Conservation (phyloP, 2,797 vertebrate species). For the Oreochromis mossambicus region DNA sequence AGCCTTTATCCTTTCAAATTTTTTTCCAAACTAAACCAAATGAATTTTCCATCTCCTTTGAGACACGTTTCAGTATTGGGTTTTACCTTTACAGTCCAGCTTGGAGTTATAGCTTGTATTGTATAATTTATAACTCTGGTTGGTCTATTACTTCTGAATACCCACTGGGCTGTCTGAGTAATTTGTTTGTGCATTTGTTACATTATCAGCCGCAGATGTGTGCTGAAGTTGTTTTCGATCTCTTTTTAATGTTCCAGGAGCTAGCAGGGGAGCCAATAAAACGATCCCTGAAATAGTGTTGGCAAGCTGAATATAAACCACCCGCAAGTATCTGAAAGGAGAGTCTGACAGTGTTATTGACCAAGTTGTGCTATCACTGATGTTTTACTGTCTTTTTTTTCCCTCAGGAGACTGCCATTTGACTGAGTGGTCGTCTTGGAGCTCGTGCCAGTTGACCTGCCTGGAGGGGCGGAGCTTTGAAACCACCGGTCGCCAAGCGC, state of each 20-base stretch:
- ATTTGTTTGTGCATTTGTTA: conserved; percentile 56
- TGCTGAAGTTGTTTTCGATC: conserved; percentile 38
- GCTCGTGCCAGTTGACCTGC: conserved; percentile 91
- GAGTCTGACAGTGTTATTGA: conserved; percentile 1
- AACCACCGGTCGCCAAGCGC: conserved; percentile 82
- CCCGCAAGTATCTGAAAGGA: background rate
- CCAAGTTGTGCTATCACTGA: background rate
- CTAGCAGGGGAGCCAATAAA: conserved; percentile 38
- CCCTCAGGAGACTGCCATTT: conserved; percentile 91
- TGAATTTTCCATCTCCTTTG: background rate
- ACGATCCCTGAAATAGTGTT: conserved; percentile 16
- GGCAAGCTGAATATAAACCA: conserved; percentile 21
- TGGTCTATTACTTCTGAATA: conserved; percentile 52
- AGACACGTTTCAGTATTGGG: background rate
- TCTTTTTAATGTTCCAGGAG: conserved; percentile 44
- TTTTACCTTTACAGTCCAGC: conserved; percentile 5
- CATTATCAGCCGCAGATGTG: conserved; percentile 42
- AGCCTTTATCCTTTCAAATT: background rate
- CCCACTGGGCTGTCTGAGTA: conserved; percentile 48
- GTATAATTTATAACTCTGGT: conserved; percentile 49
- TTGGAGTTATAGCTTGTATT: conserved; percentile 20
- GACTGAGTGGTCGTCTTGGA: conserved; percentile 93
- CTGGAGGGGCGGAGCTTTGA: conserved; percentile 93
- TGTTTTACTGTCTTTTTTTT: background rate
- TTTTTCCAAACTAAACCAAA: background rate